phyloP scores from a whole-genome alignment of 2,113 vertebrate genomes.

The Gnathonemus longibarbis region DNA sequence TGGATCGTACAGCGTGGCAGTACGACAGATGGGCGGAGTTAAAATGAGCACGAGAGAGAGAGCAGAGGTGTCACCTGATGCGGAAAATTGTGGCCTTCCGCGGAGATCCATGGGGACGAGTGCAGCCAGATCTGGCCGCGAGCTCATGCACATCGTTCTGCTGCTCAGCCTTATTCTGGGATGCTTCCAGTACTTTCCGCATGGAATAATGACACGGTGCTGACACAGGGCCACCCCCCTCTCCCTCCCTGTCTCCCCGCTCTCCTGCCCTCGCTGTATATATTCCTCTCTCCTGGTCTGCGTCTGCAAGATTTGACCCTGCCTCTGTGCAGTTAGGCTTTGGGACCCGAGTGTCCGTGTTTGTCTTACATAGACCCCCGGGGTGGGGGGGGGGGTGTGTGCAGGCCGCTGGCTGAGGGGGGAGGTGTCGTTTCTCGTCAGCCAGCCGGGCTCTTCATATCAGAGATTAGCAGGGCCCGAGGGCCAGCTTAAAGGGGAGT shows the following conservation, averaged over 20 bases:
- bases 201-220: background rate
- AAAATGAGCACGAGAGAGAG: too few relatives aligned
- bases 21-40: background rate
- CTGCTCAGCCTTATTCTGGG: background rate
- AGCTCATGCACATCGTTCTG: background rate
- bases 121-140: background rate
- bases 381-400: background rate
- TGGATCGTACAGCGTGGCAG: background rate
- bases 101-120: background rate
- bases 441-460: background rate
- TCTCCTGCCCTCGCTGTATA: background rate
- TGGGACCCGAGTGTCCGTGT: background rate
- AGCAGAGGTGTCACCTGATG: background rate
- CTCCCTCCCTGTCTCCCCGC: background rate
- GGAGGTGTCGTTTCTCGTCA: background rate
- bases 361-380: background rate
- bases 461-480: background rate
- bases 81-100: background rate
- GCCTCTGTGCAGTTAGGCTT: too few relatives aligned
- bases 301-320: background rate
- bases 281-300: background rate
- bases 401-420: background rate
- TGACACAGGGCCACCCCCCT: background rate
- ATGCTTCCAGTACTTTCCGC: slow-evolving; percentile 5
- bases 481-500: background rate